Conservation (phyloP, 2,113 vertebrate genomes). For the Conger conger region DNA sequence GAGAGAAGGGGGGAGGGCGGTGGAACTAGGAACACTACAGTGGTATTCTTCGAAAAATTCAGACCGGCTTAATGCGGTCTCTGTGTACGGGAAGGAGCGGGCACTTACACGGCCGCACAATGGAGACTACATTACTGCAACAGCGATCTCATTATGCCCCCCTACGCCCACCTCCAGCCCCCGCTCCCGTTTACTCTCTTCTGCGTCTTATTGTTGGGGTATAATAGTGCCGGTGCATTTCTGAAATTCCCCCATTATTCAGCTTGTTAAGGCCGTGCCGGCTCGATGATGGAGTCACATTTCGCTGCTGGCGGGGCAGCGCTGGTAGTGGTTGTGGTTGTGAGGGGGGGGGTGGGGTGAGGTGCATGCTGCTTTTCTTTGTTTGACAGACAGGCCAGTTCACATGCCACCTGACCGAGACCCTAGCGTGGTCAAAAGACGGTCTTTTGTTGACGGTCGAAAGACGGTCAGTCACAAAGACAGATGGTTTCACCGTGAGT, state of each 20-base stretch:
- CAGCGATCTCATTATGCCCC: slow-evolving; percentile 96
- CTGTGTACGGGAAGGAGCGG: slow-evolving; percentile 92
- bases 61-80: slow-evolving; percentile 91
- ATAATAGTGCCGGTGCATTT: slow-evolving; percentile 96
- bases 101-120: slow-evolving; percentile 96
- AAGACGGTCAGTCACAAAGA: slow-evolving; percentile 5
- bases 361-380: slow-evolving; percentile 76
- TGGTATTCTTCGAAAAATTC: slow-evolving; percentile 67
- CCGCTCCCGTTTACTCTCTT: slow-evolving; percentile 84
- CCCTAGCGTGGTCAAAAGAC: slow-evolving; percentile 38
- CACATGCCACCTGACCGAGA: slow-evolving; percentile 62
- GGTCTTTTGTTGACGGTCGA: not conserved
- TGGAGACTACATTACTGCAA: slow-evolving; percentile 92
- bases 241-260: slow-evolving; percentile 99
- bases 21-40: slow-evolving; percentile 25
- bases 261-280: slow-evolving; percentile 95
- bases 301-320: slow-evolving; percentile 42
- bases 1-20: slow-evolving; percentile 17
- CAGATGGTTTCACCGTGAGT: slow-evolving; percentile 1
- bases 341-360: slow-evolving; percentile 16
- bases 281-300: slow-evolving; percentile 87
- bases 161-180: slow-evolving; percentile 91
- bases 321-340: not conserved
- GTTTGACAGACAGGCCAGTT: slow-evolving; percentile 72
- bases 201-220: slow-evolving; percentile 95